These are phyloP conservation scores for Sphaeramia orbicularis DNA, from an alignment of 2,797 vertebrate genomes.

Conservation along the genomic window DNA sequence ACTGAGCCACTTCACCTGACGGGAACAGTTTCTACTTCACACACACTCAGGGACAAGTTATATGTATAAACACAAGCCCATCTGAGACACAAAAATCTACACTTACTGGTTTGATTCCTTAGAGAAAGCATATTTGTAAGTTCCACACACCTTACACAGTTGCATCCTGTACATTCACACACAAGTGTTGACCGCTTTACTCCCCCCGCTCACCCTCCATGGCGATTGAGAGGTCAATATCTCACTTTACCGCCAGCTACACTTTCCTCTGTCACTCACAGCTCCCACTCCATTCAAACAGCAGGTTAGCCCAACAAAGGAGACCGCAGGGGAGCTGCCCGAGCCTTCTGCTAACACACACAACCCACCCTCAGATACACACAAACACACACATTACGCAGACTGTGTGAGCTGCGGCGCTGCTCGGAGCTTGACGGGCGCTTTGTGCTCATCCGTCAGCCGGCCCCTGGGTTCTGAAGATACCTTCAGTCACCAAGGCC, in stretches of 20 bases:
- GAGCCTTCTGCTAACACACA: constrained; percentile 88
- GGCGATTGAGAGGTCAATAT: constrained; percentile 95
- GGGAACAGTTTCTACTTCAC: constrained; percentile 55
- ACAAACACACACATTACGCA: constrained; percentile 52
- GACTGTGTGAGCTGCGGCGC: constrained; percentile 45
- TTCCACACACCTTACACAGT: constrained; percentile 25
- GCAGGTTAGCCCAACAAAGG: constrained; percentile 93
- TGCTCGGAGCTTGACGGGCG: constrained; percentile 84
- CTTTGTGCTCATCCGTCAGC: constrained; percentile 97
- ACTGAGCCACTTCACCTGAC: constrained; percentile 40
- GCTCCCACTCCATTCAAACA: constrained; percentile 92
- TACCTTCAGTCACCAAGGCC: constrained; percentile 91
- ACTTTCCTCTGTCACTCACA: constrained; percentile 92
- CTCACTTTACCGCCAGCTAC: constrained; percentile 91
- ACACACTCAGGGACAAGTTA: constrained; percentile 16
- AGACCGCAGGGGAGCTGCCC: constrained; percentile 87
- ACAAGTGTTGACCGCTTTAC: constrained; percentile 39
- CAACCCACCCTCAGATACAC: constrained; percentile 37
- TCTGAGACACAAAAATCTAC: constrained; percentile 19
- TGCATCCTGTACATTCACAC: constrained; percentile 37
- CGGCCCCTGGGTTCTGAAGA: constrained; percentile 93
- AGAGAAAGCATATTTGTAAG: constrained; percentile 30
- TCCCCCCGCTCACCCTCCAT: constrained; percentile 77
- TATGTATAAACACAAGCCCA: neutral
- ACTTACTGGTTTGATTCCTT: constrained; percentile 15